Base-by-base conservation (phyloP, 1,140 invertebrate species). In the Sitophilus oryzae region DNA sequence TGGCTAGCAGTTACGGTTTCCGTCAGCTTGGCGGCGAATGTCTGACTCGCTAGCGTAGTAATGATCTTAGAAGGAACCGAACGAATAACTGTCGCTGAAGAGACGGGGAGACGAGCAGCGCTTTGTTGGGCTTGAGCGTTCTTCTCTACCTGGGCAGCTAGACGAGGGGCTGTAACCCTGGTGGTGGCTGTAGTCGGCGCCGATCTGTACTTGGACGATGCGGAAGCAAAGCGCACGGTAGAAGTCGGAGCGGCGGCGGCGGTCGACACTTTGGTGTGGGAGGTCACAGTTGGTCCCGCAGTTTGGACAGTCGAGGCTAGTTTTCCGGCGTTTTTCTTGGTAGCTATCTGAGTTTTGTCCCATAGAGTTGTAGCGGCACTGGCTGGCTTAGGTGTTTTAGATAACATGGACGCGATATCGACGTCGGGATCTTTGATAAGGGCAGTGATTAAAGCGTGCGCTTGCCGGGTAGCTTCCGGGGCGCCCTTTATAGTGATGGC, bases 401-500 rank as follows among this genome's bases (percentile, higher is more conserved):
- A 82, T 62, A 95, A 71, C 74, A 95, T 84, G 71, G 91, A 86
- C 55, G 83, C 72, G 59, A 96, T 85, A 70, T 97, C 93, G 5
- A 89, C 89, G 53, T 97, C 93, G 3, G 93, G 89, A 76, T 96
- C 93, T 72, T 92, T 89, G 55, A 95, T 91, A 42, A 96, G 77
- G 11, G 88, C 80, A 35, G 85, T 80, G 53, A 96, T 96, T 47
- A 96, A 77, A 50, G 79, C 79, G 65, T 92, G 85, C 41, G 93
- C 93, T 71, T 93, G 89, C 69, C 89, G 89, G 2, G 88, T 94
- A 0, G 91, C 88, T 59, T 96, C 93, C 14, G 83, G 78, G n/a
- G 89, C 85, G 41, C 93, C 93, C 72, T 93, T 95, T 63, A 98
- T 96, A 10, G 93, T 95, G 53, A 98, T 94, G 61, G 88, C 89